These are phyloP conservation scores for Vollenhovia emeryi DNA, from an alignment of 1,140 invertebrate species.

Conservation along the genomic window DNA sequence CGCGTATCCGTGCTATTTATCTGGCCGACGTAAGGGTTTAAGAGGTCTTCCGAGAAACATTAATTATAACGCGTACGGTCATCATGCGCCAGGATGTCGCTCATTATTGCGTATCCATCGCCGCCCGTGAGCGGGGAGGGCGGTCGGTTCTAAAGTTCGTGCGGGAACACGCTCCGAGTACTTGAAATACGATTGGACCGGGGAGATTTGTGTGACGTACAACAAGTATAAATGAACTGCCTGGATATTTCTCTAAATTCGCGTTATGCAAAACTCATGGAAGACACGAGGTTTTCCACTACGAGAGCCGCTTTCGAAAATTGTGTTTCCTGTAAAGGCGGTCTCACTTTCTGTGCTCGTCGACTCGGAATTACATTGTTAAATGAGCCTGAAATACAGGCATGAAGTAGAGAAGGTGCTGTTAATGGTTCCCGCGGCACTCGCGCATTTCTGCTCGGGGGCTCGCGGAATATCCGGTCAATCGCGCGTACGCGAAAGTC, in stretches of 20 bases:
- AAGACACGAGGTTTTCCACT: background rate
- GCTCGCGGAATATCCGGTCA: slow-evolving; percentile 61
- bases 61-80: slow-evolving; percentile 13
- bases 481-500: slow-evolving; percentile 62
- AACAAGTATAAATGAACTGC: background rate
- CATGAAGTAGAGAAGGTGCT: background rate
- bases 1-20: slow-evolving; percentile 11
- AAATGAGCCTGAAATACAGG: background rate
- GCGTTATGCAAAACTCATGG: background rate
- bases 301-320: background rate
- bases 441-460: slow-evolving; percentile 18
- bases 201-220: background rate
- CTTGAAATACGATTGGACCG: too few species aligned
- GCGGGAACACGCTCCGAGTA: too few species aligned
- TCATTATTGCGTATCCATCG: slow-evolving; percentile 62
- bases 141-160: background rate
- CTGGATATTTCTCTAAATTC: background rate
- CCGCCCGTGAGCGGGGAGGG: slow-evolving; percentile 17
- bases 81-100: slow-evolving; percentile 54
- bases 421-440: slow-evolving; percentile 43
- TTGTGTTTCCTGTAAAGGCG: background rate
- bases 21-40: slow-evolving; percentile 2
- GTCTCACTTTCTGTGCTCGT: background rate
- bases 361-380: background rate
- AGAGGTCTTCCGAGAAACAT: slow-evolving; percentile 58